Evolutionary conservation across 2,888 invertebrate species (phyloP), one percentile per base, ranked within the genome.

Genomic region (Deilephila elpenor): DNA sequence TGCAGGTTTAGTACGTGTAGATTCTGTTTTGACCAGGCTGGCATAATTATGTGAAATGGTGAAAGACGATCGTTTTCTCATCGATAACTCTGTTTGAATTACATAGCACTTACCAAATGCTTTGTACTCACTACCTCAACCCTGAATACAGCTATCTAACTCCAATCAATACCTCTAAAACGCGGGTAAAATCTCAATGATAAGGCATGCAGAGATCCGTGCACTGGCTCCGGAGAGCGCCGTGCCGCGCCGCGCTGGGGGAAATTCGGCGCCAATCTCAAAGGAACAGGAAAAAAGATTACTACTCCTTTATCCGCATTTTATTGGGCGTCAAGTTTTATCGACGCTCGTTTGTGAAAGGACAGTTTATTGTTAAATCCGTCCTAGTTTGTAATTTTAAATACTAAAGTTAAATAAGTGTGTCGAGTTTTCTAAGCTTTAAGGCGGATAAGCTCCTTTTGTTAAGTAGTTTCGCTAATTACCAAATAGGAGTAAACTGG

Each of bases 181-280:
- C 8, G 11, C 2, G 14, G 0, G 44, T 44, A 44, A 44, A 44
- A 44, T 44, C 44, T 44, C 14, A 44, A 44, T 44, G 44, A 44
- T 44, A 2, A 44, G 11, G 44, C 11, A 44, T 44, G 11, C 44
- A 44, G 14, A 44, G 44, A 14, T 44, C 44, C 44, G 44, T 44
- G 44, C 44, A 14, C 17, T 56, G n/a, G 56, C n/a, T n/a, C 5
- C 19, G 56, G 44, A 11, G 4, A 56, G 25, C 25, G 25, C n/a
- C 1, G 7, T 7, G 59, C 8, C n/a, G 7, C 20, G 59, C 3
- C 32, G 67, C 51, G 67, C 19, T 51, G 17, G 5, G 44, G 67
- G 67, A 67, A 67, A 67, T 67, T 44, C 44, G 37, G 62, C 44
- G 37, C 44, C 51, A 19, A 5, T 14, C 32, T 67, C 67, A 67